phyloP scores from a whole-genome alignment of 2,113 vertebrate genomes.

The Zosterops lateralis region DNA sequence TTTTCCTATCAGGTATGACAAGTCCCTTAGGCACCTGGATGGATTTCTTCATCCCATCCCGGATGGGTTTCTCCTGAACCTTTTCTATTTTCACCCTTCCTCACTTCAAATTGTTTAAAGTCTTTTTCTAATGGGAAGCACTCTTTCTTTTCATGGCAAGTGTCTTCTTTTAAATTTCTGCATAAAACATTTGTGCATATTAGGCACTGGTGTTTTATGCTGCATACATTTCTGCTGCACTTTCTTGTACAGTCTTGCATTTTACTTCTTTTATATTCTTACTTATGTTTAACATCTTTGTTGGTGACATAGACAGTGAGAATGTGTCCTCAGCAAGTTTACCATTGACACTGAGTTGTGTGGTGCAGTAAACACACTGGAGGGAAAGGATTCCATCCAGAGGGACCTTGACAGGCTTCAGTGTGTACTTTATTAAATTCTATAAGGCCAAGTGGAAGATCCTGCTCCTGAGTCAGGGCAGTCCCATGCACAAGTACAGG shows the following conservation, averaged over 20 bases:
- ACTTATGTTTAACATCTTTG: not conserved
- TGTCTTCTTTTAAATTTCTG: not conserved
- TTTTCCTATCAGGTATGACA: not conserved
- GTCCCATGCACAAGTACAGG: not conserved
- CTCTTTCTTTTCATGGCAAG: not conserved
- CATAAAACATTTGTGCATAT: not conserved
- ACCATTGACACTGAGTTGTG: not conserved
- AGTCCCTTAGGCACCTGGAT: not conserved
- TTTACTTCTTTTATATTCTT: not conserved
- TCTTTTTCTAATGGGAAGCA: not conserved
- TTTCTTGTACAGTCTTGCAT: not conserved
- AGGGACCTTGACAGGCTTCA: not conserved
- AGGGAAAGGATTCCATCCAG: not conserved
- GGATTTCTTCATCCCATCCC: not conserved
- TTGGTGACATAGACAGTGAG: not conserved
- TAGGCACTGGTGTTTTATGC: not conserved
- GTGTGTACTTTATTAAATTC: not conserved
- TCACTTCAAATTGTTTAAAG: not conserved
- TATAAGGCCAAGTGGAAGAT: not conserved
- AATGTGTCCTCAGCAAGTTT: not conserved
- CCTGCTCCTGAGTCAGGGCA: not conserved
- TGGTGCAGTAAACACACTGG: not conserved
- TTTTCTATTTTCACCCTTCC: not conserved
- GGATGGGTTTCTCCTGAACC: accelerated
- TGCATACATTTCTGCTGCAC: not conserved